Base-by-base conservation (phyloP, 1,140 invertebrate species). In the Tetramorium parvispinum region DNA sequence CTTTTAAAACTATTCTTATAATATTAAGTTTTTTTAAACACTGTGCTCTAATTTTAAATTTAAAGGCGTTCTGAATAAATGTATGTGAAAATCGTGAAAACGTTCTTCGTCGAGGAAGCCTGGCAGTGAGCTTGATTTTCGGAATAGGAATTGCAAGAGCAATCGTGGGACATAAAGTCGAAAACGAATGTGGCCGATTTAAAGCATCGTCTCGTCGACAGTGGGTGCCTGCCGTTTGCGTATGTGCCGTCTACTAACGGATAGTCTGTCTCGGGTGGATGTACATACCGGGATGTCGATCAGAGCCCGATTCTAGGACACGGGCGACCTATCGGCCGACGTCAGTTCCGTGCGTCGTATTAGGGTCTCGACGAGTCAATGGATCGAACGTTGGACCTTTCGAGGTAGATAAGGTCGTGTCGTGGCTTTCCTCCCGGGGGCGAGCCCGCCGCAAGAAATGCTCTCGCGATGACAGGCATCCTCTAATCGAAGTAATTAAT, bases 331-430 rank as follows among this genome's bases (percentile, higher is more conserved):
- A 83, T 83, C 66, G 79, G 77, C 79, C 68, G 24, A 83, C 53
- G 79, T 83, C 79, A 83, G 53, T 83, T 83, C 68, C 79, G 79
- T 83, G 79, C 68, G 79, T 59, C 79, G 68, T 83, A 83, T 83
- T 83, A 83, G 79, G 79, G 79, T 83, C 79, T 83, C 79, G 79
- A 83, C 79, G 79, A 83, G 53, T 83, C 79, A 83, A 83, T 83
- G 79, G 79, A 75, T 83, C 79, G 79, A 83, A 83, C 55, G 79
- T 59, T 59, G 79, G 79, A 83, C 68, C 79, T 83, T 83, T 83
- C 68, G 79, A 49, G 68, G 32, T 75, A 83, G 79, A 83, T 83
- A 83, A 83, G 79, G 79, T 83, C 68, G 53, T 83, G 79, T 83
- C 79, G 79, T 83, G 40, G 79, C 46, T 70, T 81, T 24, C 46